Conservation (phyloP, 2,113 vertebrate species). For the Brachyhypopomus gauderio region DNA sequence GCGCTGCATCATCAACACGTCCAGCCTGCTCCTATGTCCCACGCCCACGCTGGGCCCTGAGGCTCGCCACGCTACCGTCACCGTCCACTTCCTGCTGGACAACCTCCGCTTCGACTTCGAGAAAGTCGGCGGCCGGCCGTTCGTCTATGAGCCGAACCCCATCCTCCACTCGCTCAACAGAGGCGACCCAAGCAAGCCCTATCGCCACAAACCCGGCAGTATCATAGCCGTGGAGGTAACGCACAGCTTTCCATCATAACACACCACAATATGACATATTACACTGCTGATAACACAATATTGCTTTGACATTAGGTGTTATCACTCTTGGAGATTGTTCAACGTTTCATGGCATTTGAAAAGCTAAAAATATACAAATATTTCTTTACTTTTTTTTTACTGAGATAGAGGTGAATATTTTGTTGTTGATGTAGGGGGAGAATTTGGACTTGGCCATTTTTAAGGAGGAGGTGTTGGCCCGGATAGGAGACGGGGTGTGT, state of each 20-base stretch:
- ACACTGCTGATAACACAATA: too few relatives aligned
- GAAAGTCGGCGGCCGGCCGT: slow-evolving; percentile 76
- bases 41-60: slow-evolving; percentile 83
- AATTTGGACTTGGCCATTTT: slow-evolving; percentile 91
- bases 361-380: too few relatives aligned
- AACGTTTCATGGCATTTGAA: too few relatives aligned
- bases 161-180: slow-evolving; percentile 81
- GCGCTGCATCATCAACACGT: slow-evolving; percentile 82
- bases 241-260: background rate
- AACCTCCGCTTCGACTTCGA: slow-evolving; percentile 89
- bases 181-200: slow-evolving; percentile 82
- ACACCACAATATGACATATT: too few relatives aligned
- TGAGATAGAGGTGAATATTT: background rate
- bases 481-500: slow-evolving; percentile 90
- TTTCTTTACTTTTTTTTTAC: too few relatives aligned
- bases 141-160: slow-evolving; percentile 89
- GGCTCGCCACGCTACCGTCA: slow-evolving; percentile 71
- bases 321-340: too few relatives aligned
- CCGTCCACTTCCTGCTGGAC: slow-evolving; percentile 89
- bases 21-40: slow-evolving; percentile 84
- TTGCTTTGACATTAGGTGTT: too few relatives aligned
- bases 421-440: slow-evolving; percentile 77
- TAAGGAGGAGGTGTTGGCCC: slow-evolving; percentile 94
- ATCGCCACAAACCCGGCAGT: slow-evolving; percentile 93
- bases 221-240: slow-evolving; percentile 94